Evolutionary conservation across 2,888 invertebrate species (phyloP).

Genomic region (Chironomus riparius): DNA sequence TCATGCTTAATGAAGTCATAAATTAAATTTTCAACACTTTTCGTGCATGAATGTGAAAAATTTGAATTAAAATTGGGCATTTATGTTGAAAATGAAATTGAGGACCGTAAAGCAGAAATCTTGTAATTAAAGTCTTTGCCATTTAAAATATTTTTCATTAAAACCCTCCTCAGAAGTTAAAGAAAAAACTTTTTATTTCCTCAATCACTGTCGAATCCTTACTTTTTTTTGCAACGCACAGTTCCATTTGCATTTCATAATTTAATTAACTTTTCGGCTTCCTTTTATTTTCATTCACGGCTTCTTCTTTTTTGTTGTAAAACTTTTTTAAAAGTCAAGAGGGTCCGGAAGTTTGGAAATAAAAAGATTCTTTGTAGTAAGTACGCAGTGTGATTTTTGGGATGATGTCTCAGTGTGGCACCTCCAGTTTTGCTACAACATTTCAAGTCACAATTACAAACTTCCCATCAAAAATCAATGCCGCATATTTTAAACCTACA

Average conservation of each 20-base stretch:
- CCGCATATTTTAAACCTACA: too few species aligned
- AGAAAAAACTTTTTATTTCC: not conserved
- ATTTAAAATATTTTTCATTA: not conserved
- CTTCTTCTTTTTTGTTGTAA: not conserved
- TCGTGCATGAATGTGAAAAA: not conserved
- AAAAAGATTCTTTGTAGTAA: too few species aligned
- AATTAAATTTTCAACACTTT: not conserved
- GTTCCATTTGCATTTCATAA: not conserved
- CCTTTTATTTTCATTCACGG: not conserved
- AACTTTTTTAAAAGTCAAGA: too few species aligned
- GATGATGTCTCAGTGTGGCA: too few species aligned
- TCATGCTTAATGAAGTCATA: not conserved
- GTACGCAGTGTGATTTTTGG: too few species aligned
- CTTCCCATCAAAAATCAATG: too few species aligned
- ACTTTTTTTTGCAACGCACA: not conserved
- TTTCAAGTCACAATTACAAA: too few species aligned
- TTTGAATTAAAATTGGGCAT: too few species aligned
- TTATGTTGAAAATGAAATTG: too few species aligned
- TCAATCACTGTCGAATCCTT: not conserved
- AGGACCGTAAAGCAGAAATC: not conserved
- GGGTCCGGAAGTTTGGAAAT: too few species aligned
- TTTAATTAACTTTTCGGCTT: not conserved
- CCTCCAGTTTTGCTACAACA: too few species aligned
- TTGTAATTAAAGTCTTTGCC: not conserved
- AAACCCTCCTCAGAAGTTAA: not conserved